These are phyloP conservation scores for Microtus oregoni DNA, from an alignment of 2,113 vertebrate species.

Conservation along the genomic window DNA sequence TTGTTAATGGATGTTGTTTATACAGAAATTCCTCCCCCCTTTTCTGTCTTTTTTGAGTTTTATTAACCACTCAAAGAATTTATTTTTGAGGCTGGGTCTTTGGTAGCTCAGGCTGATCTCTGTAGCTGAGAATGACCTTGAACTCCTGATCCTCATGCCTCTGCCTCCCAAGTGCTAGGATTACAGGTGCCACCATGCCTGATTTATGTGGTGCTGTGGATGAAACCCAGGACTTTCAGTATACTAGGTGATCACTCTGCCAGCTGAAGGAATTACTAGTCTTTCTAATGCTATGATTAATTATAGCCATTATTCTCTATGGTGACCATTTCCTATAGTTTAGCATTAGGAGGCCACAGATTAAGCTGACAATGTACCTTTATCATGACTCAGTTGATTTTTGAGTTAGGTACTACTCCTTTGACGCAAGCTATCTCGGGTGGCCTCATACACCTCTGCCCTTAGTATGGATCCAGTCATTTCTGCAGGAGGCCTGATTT, in stretches of 20 bases:
- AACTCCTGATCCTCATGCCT: not conserved
- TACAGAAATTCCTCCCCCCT: not conserved
- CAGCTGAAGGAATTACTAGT: not conserved
- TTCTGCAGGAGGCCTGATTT: not conserved
- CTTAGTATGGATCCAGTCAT: not conserved
- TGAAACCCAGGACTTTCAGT: not conserved
- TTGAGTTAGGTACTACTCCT: not conserved
- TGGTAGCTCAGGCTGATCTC: not conserved
- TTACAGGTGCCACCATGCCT: not conserved
- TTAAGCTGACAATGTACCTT: not conserved
- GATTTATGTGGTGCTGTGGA: not conserved
- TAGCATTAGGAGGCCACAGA: not conserved
- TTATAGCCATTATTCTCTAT: not conserved
- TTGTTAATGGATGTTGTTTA: not conserved
- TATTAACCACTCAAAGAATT: not conserved
- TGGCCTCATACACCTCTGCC: not conserved
- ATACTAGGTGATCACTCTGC: not conserved
- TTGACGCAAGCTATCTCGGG: not conserved
- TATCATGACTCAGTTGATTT: not conserved
- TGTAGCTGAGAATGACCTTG: not conserved
- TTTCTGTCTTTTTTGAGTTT: not conserved
- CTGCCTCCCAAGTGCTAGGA: too few species aligned
- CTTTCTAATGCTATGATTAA: not conserved
- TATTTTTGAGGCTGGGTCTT: not conserved
- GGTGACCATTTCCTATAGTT: not conserved